Conservation (phyloP, 1,140 invertebrate species). For the Tetranychus cinnabarinus region DNA sequence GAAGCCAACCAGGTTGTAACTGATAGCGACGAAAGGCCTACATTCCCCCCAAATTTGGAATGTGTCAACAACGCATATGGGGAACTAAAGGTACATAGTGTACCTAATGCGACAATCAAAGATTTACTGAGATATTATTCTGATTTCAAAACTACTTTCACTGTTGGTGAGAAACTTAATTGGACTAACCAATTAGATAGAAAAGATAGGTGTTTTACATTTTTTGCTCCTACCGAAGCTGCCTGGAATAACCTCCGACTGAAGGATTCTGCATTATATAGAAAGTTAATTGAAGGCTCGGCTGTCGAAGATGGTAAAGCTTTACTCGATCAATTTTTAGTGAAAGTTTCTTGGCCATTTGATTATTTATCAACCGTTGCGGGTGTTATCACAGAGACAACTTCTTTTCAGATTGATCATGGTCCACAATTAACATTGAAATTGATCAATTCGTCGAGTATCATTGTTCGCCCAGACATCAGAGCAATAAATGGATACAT, state of each 20-base stretch:
- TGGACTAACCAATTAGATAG: slow-evolving; percentile 50
- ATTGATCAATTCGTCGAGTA: slow-evolving; percentile 54
- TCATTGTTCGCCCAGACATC: slow-evolving; percentile 62
- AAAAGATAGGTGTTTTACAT: slow-evolving; percentile 47
- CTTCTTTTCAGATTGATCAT: slow-evolving; percentile 5
- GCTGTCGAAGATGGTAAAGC: slow-evolving; percentile 6
- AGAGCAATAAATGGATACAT: slow-evolving; percentile 79
- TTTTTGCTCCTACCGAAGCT: slow-evolving; percentile 63
- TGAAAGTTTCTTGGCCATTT: no score
- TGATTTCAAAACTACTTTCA: slow-evolving; percentile 2
- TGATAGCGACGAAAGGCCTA: no score
- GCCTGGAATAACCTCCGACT: slow-evolving; percentile 32
- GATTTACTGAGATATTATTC: slow-evolving; percentile 39
- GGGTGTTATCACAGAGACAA: no score
- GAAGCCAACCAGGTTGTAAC: no score
- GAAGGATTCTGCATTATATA: slow-evolving; percentile 9
- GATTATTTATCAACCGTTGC: no score
- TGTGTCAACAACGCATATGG: no score
- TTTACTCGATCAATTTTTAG: slow-evolving; percentile 11
- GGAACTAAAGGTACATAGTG: slow-evolving; percentile 68
- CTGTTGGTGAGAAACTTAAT: slow-evolving; percentile 20
- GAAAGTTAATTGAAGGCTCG: slow-evolving; percentile 10
- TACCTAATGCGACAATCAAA: slow-evolving; percentile 68
- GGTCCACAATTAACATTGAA: slow-evolving; percentile 45
- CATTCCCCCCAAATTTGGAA: no score